Conservation (phyloP, 2,888 invertebrate genomes). For the Nesidiocoris tenuis region DNA sequence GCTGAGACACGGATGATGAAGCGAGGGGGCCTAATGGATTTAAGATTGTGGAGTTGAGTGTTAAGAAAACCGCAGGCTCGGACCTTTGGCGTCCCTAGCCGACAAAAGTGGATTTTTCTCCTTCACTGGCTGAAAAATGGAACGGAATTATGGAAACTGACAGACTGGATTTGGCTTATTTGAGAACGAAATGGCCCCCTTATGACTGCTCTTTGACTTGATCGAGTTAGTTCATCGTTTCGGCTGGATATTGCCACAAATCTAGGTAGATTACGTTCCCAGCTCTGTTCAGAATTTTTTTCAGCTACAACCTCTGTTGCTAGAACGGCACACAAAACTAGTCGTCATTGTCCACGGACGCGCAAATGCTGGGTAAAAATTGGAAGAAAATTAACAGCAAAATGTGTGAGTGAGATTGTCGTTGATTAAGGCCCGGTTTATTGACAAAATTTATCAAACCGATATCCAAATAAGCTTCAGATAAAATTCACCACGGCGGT, state of each 20-base stretch:
- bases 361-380: too few species aligned
- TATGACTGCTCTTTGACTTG: not conserved
- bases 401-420: too few species aligned
- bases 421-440: too few species aligned
- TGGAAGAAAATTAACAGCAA: too few species aligned
- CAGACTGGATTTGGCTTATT: not conserved
- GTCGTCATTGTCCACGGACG: too few species aligned
- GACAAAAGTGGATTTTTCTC: not conserved
- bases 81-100: not conserved
- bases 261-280: too few species aligned
- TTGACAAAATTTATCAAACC: too few species aligned
- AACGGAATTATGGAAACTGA: not conserved
- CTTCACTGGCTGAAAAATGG: not conserved
- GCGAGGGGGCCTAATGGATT: constrained; percentile 16
- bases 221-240: not conserved
- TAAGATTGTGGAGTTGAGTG: constrained; percentile 25
- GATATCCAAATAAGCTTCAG: too few species aligned
- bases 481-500: too few species aligned
- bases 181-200: not conserved
- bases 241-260: not conserved
- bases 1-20: not conserved
- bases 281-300: too few species aligned
- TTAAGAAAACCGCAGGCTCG: not conserved
- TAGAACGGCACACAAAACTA: too few species aligned
- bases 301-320: too few species aligned